Percentiles rank a stretch among this genome's conserved stretches.
Conservation (phyloP, 2,797 vertebrate genomes). For the Chromobotia macracanthus region DNA sequence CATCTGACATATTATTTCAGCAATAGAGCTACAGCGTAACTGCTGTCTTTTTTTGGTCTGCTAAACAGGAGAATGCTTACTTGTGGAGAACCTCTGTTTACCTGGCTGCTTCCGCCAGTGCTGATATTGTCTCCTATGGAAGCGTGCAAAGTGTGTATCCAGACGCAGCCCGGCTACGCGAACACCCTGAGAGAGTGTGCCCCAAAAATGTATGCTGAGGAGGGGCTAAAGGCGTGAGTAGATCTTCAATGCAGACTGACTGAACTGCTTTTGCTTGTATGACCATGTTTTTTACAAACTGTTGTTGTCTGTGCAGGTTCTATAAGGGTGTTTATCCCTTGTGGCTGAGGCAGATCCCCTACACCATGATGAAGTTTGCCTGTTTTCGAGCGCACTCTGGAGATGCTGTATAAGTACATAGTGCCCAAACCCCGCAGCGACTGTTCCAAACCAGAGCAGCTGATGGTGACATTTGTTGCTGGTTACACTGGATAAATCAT, state of each 20-base stretch:
- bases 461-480: constrained; percentile 92
- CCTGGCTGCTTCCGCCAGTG: constrained; percentile 94
- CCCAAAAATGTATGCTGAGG: constrained; percentile 93
- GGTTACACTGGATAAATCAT: constrained; percentile 92
- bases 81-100: constrained; percentile 95
- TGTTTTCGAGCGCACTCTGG: constrained; percentile 96
- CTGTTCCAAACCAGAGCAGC: constrained; percentile 89
- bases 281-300: too few species aligned
- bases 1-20: not conserved
- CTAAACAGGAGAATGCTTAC: constrained; percentile 88
- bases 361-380: constrained; percentile 98
- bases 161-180: constrained; percentile 94
- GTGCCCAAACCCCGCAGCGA: constrained; percentile 93
- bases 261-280: not conserved
- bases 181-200: constrained; percentile 87
- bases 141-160: constrained; percentile 95
- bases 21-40: too few species aligned
- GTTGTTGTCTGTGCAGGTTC: constrained; percentile 77
- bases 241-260: not conserved
- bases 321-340: constrained; percentile 94
- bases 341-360: constrained; percentile 98
- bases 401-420: constrained; percentile 88
- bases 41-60: not conserved
- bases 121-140: constrained; percentile 98
- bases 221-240: constrained; percentile 93